Base-by-base conservation (phyloP, 2,888 invertebrate genomes). In the Andrena bucephala region DNA sequence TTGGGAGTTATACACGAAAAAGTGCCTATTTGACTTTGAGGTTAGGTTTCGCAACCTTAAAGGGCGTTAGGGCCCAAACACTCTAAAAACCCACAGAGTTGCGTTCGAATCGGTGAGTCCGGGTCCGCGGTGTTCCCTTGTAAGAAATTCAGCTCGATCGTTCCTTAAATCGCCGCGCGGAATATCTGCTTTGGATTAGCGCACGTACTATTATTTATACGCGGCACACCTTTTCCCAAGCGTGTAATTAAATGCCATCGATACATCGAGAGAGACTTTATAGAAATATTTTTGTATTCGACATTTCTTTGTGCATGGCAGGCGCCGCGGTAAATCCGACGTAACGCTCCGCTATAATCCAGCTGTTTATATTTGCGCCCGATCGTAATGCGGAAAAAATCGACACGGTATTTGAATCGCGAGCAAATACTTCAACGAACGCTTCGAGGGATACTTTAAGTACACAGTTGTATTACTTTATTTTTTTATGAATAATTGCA, bases 331-430 rank as follows among this genome's bases (percentile, higher is more conserved):
- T 63, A 71, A 62, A 57, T 81, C 13, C 50, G 66, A 67, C 8
- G 5, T 16, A 42, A 72, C 20, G 36, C 57, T 70, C 29, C 71
- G 48, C 62, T 78, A 65, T 73, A 70, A 83, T 57, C 36, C 57
- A 67, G 80, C 84, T 84, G 27, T 81, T 87, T 86, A 83, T 72
- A 80, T 86, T 87, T 71, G 73, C 78, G 76, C 79, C 83, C 77
- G 66, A 80, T 63, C 57, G 57, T 52, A 62, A 54, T n/a, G 42
- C 20, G 24, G 36, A 71, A 57, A 20, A 13, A 66, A 72, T 73
- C 48, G 48, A 54, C 20, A 76, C 59, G 48, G 54, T 71, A 27
- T 76, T 76, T 76, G 29, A 70, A 71, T 66, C 54, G 62, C 31
- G 50, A 27, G 73, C 62, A 82, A 36, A 52, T 76, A 73, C 73